Conservation (phyloP, 2,888 invertebrate species). For the Drosophila neotestacea region DNA sequence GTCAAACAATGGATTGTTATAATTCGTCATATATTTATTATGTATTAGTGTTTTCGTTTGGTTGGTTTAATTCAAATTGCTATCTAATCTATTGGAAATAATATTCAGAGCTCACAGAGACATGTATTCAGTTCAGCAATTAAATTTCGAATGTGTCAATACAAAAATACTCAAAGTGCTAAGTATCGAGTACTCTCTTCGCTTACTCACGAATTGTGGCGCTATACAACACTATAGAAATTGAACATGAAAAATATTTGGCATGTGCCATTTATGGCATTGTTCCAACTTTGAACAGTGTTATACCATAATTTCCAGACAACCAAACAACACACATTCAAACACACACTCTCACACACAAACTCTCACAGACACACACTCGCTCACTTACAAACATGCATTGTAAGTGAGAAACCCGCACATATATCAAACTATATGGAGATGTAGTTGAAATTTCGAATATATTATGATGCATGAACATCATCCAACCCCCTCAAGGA, state of each 20-base stretch:
- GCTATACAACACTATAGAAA: slow-evolving; percentile 38
- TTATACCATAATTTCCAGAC: slow-evolving; percentile 68
- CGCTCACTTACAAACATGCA: not conserved
- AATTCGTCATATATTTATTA: too few relatives aligned
- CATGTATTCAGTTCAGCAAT: slow-evolving; percentile 6
- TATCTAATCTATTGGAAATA: too few relatives aligned
- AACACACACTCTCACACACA: slow-evolving; percentile 13
- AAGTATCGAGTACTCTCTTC: slow-evolving; percentile 10
- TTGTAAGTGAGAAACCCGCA: slow-evolving; percentile 31
- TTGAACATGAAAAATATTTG: slow-evolving; percentile 61
- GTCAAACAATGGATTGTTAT: too few relatives aligned
- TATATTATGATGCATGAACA: slow-evolving; percentile 63
- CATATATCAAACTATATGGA: slow-evolving; percentile 58
- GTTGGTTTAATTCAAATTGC: too few relatives aligned
- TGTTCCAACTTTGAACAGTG: slow-evolving; percentile 75
- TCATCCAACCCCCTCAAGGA: slow-evolving; percentile 61
- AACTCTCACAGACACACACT: slow-evolving; percentile 10
- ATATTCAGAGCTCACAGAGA: not conserved
- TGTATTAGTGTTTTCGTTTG: too few relatives aligned
- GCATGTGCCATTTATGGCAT: slow-evolving; percentile 81
- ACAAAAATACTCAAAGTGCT: not conserved
- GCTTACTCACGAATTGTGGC: not conserved
- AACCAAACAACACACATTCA: slow-evolving; percentile 34
- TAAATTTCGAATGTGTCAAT: slow-evolving; percentile 10
- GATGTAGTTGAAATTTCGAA: slow-evolving; percentile 49